Evolutionary conservation across 2,113 vertebrate species (phyloP).

Genomic region (Cyanoramphus novaezelandiae): DNA sequence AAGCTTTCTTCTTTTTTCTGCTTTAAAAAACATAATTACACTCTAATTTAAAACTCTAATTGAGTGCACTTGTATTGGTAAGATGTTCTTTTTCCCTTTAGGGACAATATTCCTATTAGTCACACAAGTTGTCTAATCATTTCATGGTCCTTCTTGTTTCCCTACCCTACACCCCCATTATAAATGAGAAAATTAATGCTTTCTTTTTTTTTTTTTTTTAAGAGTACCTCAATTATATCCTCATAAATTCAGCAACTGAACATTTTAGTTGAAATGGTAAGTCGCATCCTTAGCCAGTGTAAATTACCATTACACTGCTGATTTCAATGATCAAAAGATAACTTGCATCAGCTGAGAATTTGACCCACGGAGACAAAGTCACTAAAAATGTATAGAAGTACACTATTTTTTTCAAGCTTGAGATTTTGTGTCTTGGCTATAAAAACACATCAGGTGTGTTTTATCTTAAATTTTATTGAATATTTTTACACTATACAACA

Average conservation of each 20-base stretch:
- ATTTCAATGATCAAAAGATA: not conserved
- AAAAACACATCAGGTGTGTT: not conserved
- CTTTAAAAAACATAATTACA: constrained; percentile 67
- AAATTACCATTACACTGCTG: not conserved
- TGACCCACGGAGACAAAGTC: not conserved
- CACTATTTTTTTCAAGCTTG: not conserved
- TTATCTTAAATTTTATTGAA: not conserved
- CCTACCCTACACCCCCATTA: constrained; percentile 44
- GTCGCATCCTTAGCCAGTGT: not conserved
- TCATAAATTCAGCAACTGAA: constrained; percentile 39
- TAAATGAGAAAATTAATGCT: constrained; percentile 59
- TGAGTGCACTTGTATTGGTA: constrained; percentile 64
- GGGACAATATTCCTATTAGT: constrained; percentile 75
- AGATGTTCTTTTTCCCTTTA: constrained; percentile 68
- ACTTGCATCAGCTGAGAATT: not conserved
- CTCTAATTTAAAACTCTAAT: constrained; percentile 76
- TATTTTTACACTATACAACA: rapidly evolving
- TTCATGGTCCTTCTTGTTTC: constrained; percentile 50
- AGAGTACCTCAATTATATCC: constrained; percentile 32
- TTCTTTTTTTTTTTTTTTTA: constrained; percentile 1
- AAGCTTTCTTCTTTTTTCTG: constrained; percentile 15
- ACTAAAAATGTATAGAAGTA: not conserved
- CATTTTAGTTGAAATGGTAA: constrained; percentile 1
- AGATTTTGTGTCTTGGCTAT: not conserved
- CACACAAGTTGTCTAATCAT: constrained; percentile 68